Evolutionary conservation across 2,797 vertebrate genomes (phyloP), one percentile per base, ranked within the genome.

Genomic region (Poeciliopsis infans): DNA sequence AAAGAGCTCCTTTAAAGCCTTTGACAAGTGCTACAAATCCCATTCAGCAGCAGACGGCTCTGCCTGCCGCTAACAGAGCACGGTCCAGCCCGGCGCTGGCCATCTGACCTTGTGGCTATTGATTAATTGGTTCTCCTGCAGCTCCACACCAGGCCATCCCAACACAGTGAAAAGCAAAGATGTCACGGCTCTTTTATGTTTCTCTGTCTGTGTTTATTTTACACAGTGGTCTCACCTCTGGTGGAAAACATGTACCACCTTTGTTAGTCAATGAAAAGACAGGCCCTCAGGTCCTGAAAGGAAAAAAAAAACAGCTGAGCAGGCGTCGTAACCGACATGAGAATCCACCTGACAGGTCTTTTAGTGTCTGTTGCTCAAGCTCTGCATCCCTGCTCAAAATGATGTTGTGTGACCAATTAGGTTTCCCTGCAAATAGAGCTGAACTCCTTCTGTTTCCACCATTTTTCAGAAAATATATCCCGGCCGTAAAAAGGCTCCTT

Each of bases 1-100:
- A 78, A 91, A 93, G 91, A 94, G 93, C 93, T 95, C 93, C 94
- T 94, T 91, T 95, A 96, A 97, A 95, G 68, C 25, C 95, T 92
- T 95, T 95, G 95, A 97, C 95, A 96, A 95, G 96, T 93, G 88
- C 94, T 95, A 95, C 95, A 97, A 97, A 97, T 96, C 96, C 95
- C 94, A 92, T 59, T 78, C 88, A 86, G 92, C 83, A 80, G 86
- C 81, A 81, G 83, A 85, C 86, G 79, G 86, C 85, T 91, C 90
- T 91, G 79, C 92, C 86, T 90, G 90, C 90, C 89, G 89, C 95
- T 95, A 96, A 94, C 92, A 93, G 95, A 83, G 89, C 95, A 93
- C 93, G 86, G 95, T 95, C 92, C 83, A 78, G 91, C 87, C 91
- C 88, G 77, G 87, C 36, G 79, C 87, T 87, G 92, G 88, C 91